These are phyloP conservation scores for Paraplagusia blochii DNA, from an alignment of 2,113 vertebrate species.

Conservation along the genomic window DNA sequence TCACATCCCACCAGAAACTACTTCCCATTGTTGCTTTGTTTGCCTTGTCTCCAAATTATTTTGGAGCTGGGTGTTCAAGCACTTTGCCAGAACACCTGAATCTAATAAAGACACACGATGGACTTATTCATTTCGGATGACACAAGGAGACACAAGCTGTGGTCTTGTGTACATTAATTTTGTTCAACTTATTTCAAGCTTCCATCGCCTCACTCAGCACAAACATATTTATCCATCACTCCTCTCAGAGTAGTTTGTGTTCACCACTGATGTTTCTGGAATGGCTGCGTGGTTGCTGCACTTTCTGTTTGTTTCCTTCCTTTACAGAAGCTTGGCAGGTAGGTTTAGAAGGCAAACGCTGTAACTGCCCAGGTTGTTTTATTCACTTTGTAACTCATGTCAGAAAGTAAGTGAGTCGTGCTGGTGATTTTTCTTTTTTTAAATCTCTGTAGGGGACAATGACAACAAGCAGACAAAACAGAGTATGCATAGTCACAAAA, in stretches of 20 bases:
- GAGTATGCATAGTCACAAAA: too few species aligned
- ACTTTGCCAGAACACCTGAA: slow-evolving; percentile 4
- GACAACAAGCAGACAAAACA: too few species aligned
- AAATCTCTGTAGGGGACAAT: too few species aligned
- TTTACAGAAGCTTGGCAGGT: slow-evolving; percentile 13
- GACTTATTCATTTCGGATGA: slow-evolving; percentile 12
- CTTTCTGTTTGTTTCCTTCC: neutral
- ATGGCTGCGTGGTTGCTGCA: slow-evolving; percentile 8
- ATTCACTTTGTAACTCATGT: neutral
- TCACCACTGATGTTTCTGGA: slow-evolving; percentile 2
- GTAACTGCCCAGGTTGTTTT: too few species aligned
- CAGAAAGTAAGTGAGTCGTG: too few species aligned
- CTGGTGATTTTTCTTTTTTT: too few species aligned
- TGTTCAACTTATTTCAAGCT: slow-evolving; percentile 21
- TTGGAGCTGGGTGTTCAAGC: neutral
- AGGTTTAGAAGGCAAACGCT: neutral
- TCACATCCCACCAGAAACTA: neutral
- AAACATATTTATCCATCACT: slow-evolving; percentile 41
- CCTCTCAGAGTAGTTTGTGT: slow-evolving; percentile 1
- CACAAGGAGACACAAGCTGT: slow-evolving; percentile 11
- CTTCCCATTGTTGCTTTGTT: slow-evolving; percentile 20
- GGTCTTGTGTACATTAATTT: neutral
- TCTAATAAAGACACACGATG: slow-evolving; percentile 1
- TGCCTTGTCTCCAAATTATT: slow-evolving; percentile 5
- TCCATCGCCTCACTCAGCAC: slow-evolving; percentile 33